Evolutionary conservation across 2,113 vertebrate species (phyloP).

Genomic region (Tricholaema leucomelas): DNA sequence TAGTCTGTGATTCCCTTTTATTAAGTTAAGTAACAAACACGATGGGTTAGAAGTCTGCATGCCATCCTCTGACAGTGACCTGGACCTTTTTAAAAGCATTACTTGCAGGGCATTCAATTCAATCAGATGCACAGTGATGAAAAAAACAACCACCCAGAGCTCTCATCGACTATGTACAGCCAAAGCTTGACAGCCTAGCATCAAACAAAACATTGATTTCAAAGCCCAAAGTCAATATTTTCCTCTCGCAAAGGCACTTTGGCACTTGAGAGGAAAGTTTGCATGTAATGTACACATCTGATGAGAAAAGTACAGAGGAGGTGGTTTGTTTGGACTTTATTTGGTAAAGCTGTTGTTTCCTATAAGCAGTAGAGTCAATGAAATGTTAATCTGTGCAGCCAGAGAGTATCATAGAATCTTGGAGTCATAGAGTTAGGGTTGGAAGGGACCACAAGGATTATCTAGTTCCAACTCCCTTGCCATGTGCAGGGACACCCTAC

Average conservation of each 20-base stretch:
- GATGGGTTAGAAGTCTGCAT: slow-evolving; percentile 8
- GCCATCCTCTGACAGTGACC: not conserved
- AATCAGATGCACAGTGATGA: not conserved
- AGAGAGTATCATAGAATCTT: too few species aligned
- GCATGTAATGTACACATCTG: slow-evolving; percentile 26
- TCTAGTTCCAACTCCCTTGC: too few species aligned
- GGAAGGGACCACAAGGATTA: too few species aligned
- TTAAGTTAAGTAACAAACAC: slow-evolving; percentile 1
- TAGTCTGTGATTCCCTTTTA: not conserved
- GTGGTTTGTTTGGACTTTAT: not conserved
- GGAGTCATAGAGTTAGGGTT: too few species aligned
- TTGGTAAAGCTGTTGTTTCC: not conserved
- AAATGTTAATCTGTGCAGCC: not conserved
- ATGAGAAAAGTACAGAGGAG: not conserved
- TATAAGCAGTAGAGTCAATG: not conserved
- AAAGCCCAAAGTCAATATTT: slow-evolving; percentile 57
- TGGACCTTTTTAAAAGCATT: slow-evolving; percentile 24
- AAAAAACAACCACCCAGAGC: slow-evolving; percentile 20
- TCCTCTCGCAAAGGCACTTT: slow-evolving; percentile 55
- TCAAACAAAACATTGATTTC: slow-evolving; percentile 59
- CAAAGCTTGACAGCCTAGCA: slow-evolving; percentile 36
- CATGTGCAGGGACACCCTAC: too few species aligned
- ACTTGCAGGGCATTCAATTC: not conserved
- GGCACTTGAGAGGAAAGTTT: slow-evolving; percentile 48
- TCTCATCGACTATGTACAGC: not conserved